Evolutionary conservation across 2,797 vertebrate genomes (phyloP).

Genomic region (Loris lydekkerianus): DNA sequence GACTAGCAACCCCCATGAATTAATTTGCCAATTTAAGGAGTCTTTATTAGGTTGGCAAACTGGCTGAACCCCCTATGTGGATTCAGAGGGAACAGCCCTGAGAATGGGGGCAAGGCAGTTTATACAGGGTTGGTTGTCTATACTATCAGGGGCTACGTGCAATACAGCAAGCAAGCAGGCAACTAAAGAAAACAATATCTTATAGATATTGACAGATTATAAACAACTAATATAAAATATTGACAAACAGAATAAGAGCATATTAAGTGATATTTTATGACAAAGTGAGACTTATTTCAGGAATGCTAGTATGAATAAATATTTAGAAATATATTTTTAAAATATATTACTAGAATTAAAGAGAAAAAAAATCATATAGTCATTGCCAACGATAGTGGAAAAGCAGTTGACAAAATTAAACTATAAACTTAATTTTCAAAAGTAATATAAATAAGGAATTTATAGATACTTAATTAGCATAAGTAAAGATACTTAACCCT

Average conservation of each 20-base stretch:
- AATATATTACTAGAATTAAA: not conserved
- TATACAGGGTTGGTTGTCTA: no score
- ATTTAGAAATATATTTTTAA: not conserved
- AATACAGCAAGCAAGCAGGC: no score
- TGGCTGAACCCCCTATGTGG: no score
- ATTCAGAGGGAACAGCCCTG: no score
- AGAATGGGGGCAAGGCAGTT: no score
- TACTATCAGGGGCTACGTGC: no score
- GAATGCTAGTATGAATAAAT: not conserved
- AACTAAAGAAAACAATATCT: not conserved
- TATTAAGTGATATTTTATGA: slow-evolving; percentile 13
- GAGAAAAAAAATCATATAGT: not conserved
- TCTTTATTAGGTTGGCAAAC: no score
- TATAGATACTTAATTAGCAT: not conserved
- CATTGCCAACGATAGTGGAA: not conserved
- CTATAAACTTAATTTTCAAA: not conserved
- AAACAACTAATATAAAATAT: not conserved
- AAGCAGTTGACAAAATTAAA: not conserved
- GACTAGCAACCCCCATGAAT: no score
- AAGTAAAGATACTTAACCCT: not conserved
- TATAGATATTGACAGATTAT: not conserved
- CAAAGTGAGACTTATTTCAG: not conserved
- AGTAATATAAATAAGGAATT: not conserved
- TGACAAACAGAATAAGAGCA: not conserved
- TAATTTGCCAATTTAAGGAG: no score